Evolutionary conservation across 2,888 invertebrate species (phyloP), one percentile per base, ranked within the genome.

Genomic region (Andrena bucephala): DNA sequence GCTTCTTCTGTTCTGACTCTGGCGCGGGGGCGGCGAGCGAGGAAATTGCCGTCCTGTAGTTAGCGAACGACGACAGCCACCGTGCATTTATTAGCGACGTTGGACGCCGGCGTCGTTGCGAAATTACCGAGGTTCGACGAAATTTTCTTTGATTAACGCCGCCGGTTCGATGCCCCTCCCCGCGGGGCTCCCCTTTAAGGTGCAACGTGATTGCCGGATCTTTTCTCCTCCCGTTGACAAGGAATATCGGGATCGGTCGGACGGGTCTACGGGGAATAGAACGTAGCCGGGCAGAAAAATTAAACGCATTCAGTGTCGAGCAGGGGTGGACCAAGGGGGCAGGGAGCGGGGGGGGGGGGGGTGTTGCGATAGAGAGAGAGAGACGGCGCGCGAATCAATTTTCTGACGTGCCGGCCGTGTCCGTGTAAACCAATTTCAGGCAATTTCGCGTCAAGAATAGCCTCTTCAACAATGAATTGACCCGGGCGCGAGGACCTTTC

Each of bases 371-470:
- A 50, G 65, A 20, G 57, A 16, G 65, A 20, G 70, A 67, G 77
- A 68, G 75, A 54, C 42, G 42, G 16, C 16, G 70, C 86, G 84
- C 92, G 92, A 94, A 92, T 94, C 93, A 92, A 94, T 94, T 92
- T 92, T 92, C 92, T 89, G 89, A 88, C 90, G 87, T 87, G 89
- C 86, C 85, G 89, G 65, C 86, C 85, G 86, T 87, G 90, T 87
- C 89, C 92, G 92, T 92, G 93, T 94, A 94, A 94, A 94, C 93
- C 94, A 94, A 94, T 94, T 94, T 94, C 93, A 93, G 94, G 93
- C 94, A 94, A 94, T 94, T 94, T 94, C 94, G 89, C 91, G 87
- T 88, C 93, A 93, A 94, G 94, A 94, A 94, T 94, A 92, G 94
- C 93, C 93, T 91, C 94, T 93, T 91, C 90, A 92, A 88, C 91